phyloP scores from a whole-genome alignment of 1,140 invertebrate species.

The Augochlora pura region DNA sequence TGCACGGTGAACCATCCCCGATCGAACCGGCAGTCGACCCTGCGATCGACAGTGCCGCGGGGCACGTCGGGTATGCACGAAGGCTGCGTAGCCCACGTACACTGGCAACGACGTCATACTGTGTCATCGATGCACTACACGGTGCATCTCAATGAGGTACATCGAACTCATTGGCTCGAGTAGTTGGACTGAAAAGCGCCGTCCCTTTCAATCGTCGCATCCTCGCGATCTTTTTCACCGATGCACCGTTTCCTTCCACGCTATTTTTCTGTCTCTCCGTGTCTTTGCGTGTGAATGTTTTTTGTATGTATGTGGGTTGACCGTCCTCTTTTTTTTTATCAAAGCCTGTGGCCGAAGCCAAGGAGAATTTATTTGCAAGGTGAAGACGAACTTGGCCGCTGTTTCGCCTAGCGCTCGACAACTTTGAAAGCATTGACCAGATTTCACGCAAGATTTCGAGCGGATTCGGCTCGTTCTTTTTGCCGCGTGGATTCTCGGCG shows the following conservation, averaged over 20 bases:
- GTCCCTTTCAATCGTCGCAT: neutral
- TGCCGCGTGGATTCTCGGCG: neutral
- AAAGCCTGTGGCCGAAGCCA: neutral
- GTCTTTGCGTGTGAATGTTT: no score
- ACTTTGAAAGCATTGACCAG: neutral
- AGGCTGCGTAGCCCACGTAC: slow-evolving; percentile 1
- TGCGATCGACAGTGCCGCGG: slow-evolving; percentile 28
- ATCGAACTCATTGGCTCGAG: slow-evolving; percentile 51
- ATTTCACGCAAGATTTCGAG: slow-evolving; percentile 4
- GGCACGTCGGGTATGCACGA: slow-evolving; percentile 15
- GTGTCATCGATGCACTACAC: slow-evolving; percentile 59
- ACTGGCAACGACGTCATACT: slow-evolving; percentile 22
- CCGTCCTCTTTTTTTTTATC: neutral
- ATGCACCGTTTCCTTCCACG: neutral
- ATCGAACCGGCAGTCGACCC: neutral
- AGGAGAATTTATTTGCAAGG: neutral
- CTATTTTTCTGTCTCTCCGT: neutral
- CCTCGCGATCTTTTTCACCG: neutral
- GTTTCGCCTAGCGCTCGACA: neutral
- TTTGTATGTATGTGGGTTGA: neutral
- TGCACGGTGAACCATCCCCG: no score
- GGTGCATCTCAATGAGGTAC: slow-evolving; percentile 44
- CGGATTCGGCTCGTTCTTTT: neutral
- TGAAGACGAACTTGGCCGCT: neutral
- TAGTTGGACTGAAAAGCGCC: slow-evolving; percentile 22